These are phyloP conservation scores for Leptinotarsa rubiginosa DNA, from an alignment of 2,888 invertebrate genomes.

Conservation along the genomic window DNA sequence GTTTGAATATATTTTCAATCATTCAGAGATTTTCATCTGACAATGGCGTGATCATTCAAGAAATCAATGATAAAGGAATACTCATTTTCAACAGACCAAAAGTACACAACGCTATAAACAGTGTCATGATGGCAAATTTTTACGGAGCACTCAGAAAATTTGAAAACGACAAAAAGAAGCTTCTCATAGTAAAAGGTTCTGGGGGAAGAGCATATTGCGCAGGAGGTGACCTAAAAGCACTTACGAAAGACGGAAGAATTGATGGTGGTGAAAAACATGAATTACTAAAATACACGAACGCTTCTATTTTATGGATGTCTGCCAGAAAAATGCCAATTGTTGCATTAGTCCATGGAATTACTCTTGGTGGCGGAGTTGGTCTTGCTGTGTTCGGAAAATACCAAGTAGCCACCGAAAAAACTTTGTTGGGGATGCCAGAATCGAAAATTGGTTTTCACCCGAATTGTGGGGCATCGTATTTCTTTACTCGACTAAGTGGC, in stretches of 20 bases:
- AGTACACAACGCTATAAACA: constrained; percentile 80
- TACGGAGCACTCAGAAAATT: constrained; percentile 71
- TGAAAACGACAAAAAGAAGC: constrained; percentile 67
- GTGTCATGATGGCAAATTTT: constrained; percentile 77
- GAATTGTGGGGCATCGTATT: constrained; percentile 95
- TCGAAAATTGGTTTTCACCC: constrained; percentile 96
- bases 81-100: constrained; percentile 81
- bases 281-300: constrained; percentile 67
- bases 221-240: constrained; percentile 93
- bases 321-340: constrained; percentile 88
- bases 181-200: constrained; percentile 68
- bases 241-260: constrained; percentile 76
- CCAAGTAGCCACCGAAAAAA: constrained; percentile 93
- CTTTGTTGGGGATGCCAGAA: constrained; percentile 98
- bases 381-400: constrained; percentile 94
- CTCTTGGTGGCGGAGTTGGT: constrained; percentile 96
- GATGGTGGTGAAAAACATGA: constrained; percentile 75
- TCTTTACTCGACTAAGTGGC: constrained; percentile 86
- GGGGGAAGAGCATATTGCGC: constrained; percentile 95
- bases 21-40: neutral
- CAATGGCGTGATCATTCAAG: neutral
- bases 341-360: constrained; percentile 93
- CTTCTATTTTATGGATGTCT: constrained; percentile 85
- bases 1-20: neutral
- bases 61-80: constrained; percentile 67